Evolutionary conservation across 2,888 invertebrate genomes (phyloP).

Genomic region (Heterodera filipjevi): DNA sequence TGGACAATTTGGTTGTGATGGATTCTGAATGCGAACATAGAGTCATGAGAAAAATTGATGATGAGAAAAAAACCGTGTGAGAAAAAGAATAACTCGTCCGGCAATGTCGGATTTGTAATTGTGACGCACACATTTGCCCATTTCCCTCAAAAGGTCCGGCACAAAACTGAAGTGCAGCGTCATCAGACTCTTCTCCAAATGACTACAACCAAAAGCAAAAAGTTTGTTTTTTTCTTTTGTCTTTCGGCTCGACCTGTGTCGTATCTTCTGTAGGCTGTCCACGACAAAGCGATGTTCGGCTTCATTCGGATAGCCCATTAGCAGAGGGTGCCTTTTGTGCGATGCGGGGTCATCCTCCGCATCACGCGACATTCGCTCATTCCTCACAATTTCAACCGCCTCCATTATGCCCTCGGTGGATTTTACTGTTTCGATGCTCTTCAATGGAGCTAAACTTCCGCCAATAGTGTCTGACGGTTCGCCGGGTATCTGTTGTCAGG

Average conservation of each 20-base stretch:
- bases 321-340: conserved; percentile 72
- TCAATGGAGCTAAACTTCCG: conserved; percentile 77
- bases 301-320: conserved; percentile 70
- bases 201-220: conserved; percentile 71
- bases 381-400: conserved; percentile 77
- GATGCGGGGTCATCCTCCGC: conserved; percentile 45
- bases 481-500: conserved; percentile 66
- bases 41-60: conserved; percentile 51
- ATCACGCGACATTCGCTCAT: conserved; percentile 44
- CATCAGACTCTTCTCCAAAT: conserved; percentile 85
- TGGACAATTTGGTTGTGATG: conserved; percentile 75
- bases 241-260: conserved; percentile 71
- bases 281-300: conserved; percentile 81
- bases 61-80: conserved; percentile 57
- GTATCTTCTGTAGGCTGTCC: conserved; percentile 78
- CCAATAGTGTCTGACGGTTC: conserved; percentile 73
- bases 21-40: no score
- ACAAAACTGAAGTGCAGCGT: conserved; percentile 83
- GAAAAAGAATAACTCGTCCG: conserved; percentile 77
- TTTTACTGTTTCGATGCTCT: conserved; percentile 79
- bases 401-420: conserved; percentile 90
- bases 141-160: conserved; percentile 76
- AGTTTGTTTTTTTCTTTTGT: neutral
- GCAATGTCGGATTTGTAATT: conserved; percentile 78
- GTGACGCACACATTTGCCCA: conserved; percentile 75